Percentiles rank a stretch among this genome's conserved stretches.
phyloP scores from a whole-genome alignment of 35 echinoderm and acorn worm species.

The Acanthaster planci region DNA sequence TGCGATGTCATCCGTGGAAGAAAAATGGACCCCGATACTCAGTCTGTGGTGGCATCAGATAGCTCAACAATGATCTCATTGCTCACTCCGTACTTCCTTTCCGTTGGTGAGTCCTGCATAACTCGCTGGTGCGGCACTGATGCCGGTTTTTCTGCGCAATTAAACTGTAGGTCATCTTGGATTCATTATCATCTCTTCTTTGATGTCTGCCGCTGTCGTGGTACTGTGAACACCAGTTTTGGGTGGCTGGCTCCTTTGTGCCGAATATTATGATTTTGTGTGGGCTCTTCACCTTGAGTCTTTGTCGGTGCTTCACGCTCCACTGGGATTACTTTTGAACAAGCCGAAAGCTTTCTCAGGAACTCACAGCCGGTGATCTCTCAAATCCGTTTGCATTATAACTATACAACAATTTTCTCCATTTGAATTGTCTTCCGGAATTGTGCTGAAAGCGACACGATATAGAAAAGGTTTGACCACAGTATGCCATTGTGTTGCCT shows the following conservation, averaged over 20 bases:
- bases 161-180: slow-evolving; percentile 14
- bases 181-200: background rate
- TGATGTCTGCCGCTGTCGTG: background rate
- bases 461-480: background rate
- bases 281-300: background rate
- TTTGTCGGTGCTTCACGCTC: background rate
- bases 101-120: background rate
- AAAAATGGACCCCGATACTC: background rate
- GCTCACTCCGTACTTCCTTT: background rate
- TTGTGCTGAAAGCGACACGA: background rate
- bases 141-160: slow-evolving; percentile 20
- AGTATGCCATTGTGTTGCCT: background rate
- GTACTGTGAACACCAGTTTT: background rate
- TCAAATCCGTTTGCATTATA: background rate
- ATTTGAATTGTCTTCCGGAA: background rate
- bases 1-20: slow-evolving; percentile 15
- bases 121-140: slow-evolving; percentile 20
- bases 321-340: background rate
- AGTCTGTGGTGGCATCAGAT: background rate
- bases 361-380: background rate
- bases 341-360: background rate
- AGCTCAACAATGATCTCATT: background rate
- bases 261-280: too few relatives aligned
- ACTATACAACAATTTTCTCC: background rate
- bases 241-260: too few relatives aligned